Conservation (phyloP, 2,113 vertebrate genomes). For the Melanostigma gelatinosum region DNA sequence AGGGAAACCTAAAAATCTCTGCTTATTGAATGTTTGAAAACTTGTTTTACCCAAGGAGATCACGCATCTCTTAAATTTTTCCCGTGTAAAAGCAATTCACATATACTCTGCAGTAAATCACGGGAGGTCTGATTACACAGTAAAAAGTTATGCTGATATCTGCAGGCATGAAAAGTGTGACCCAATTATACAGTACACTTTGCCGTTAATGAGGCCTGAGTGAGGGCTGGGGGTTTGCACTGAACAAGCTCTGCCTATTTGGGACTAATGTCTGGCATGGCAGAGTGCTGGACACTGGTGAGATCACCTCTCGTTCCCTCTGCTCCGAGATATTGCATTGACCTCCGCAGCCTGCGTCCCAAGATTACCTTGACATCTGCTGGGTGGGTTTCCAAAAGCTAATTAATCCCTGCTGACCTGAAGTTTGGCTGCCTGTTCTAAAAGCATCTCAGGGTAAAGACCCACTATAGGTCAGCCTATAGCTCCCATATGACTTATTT, state of each 20-base stretch:
- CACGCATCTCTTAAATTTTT: neutral
- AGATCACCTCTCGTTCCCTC: conserved; percentile 62
- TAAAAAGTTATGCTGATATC: conserved; percentile 23
- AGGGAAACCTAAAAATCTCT: neutral
- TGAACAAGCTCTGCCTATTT: conserved; percentile 48
- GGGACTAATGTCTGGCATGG: conserved; percentile 50
- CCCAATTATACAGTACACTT: conserved; percentile 44
- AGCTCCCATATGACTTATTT: conserved; percentile 38
- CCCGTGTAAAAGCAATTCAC: neutral
- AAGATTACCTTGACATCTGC: conserved; percentile 85
- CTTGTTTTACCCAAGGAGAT: neutral
- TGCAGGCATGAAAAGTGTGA: conserved; percentile 32
- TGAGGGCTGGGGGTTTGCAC: conserved; percentile 41
- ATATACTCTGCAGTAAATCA: neutral
- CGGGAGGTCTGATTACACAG: neutral
- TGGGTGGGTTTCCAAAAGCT: conserved; percentile 80
- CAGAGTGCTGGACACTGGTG: conserved; percentile 51
- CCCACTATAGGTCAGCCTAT: conserved; percentile 59
- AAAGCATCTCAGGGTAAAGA: conserved; percentile 71
- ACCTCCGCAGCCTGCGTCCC: conserved; percentile 76
- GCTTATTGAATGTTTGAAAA: neutral
- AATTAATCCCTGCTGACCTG: conserved; percentile 85
- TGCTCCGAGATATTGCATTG: conserved; percentile 79
- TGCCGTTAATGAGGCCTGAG: conserved; percentile 62
- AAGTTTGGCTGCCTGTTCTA: conserved; percentile 74